A percentile compares a stretch with the other conserved stretches of the same genome.
Conservation (phyloP, 2,113 vertebrate species). For the Glaucomys volans region DNA sequence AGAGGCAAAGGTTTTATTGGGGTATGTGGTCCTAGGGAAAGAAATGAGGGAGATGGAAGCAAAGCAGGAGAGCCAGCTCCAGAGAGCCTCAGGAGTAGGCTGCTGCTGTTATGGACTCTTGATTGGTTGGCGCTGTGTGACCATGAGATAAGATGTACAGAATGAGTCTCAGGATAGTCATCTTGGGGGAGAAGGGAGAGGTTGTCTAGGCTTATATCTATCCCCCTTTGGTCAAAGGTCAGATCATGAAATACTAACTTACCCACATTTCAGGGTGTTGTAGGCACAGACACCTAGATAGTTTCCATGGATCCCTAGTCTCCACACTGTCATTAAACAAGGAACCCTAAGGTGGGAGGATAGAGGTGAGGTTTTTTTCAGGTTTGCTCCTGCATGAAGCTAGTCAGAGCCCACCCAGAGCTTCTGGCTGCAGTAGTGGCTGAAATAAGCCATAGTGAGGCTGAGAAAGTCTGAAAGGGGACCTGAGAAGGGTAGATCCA, state of each 20-base stretch:
- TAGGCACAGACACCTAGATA: background rate
- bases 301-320: background rate
- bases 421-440: background rate
- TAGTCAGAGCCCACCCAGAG: background rate
- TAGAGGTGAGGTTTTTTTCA: background rate
- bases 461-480: background rate
- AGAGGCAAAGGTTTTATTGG: background rate
- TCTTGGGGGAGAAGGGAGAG: background rate
- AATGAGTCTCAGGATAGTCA: background rate
- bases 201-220: background rate
- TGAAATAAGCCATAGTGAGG: background rate
- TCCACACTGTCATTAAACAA: background rate
- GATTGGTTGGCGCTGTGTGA: background rate
- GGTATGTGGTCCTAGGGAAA: background rate
- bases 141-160: background rate
- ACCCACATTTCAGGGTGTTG: background rate
- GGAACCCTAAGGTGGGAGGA: background rate
- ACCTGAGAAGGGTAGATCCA: background rate
- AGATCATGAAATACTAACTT: background rate
- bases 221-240: background rate
- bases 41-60: background rate
- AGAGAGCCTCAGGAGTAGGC: background rate
- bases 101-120: background rate
- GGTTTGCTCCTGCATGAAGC: background rate
- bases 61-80: background rate